Percentiles rank a stretch among this genome's conserved stretches.
Conservation (phyloP, 2,113 vertebrate genomes). For the Pholis gunnellus region DNA sequence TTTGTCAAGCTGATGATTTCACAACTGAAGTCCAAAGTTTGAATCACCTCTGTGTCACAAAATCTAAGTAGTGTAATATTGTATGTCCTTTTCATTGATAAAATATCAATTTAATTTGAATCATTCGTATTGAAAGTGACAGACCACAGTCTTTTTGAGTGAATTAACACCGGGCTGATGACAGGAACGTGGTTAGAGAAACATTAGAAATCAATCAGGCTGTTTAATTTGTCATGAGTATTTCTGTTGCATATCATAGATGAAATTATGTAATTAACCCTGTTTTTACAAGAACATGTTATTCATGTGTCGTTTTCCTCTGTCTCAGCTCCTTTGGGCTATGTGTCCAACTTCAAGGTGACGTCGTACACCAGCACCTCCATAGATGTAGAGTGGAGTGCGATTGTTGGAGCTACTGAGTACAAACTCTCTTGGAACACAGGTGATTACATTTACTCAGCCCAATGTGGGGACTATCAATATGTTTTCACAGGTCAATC, state of each 20-base stretch:
- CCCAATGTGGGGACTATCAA: not conserved
- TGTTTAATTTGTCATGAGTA: not conserved
- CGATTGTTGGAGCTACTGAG: slow-evolving; percentile 88
- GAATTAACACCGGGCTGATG: no score
- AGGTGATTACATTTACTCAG: slow-evolving; percentile 36
- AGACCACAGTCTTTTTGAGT: no score
- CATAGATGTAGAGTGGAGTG: slow-evolving; percentile 86
- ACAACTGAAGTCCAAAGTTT: not conserved
- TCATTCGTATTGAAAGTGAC: no score
- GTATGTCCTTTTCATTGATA: not conserved
- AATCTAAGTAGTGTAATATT: not conserved
- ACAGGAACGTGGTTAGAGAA: not conserved
- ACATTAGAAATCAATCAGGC: not conserved
- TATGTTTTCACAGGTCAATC: not conserved
- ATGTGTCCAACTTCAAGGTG: slow-evolving; percentile 90
- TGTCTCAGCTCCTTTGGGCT: slow-evolving; percentile 88
- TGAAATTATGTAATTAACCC: not conserved
- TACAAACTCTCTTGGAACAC: slow-evolving; percentile 89
- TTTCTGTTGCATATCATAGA: not conserved
- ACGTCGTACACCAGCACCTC: slow-evolving; percentile 84
- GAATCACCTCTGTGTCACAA: not conserved
- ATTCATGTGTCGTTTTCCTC: not conserved
- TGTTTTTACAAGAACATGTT: not conserved
- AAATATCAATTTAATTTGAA: not conserved
- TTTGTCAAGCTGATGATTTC: not conserved